These are phyloP conservation scores for Drosophila pegasa DNA, from an alignment of 2,888 invertebrate genomes.

Conservation along the genomic window DNA sequence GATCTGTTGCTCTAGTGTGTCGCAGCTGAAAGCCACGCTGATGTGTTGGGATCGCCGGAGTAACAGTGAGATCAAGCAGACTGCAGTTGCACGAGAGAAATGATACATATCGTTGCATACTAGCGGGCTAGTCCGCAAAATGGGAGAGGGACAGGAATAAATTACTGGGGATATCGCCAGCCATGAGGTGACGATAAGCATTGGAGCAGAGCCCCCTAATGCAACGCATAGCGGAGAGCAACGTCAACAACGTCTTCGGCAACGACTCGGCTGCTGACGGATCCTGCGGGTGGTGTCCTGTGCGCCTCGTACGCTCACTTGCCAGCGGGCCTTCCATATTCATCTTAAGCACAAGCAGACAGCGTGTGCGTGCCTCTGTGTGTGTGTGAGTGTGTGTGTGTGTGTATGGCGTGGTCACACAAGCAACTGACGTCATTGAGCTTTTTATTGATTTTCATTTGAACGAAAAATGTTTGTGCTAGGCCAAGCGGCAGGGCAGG, in stretches of 20 bases:
- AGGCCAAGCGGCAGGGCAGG: constrained; percentile 18
- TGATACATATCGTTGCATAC: too few relatives aligned
- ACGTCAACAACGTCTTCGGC: neutral
- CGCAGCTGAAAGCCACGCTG: too few relatives aligned
- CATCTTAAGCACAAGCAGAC: constrained; percentile 45
- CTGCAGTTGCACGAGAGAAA: too few relatives aligned
- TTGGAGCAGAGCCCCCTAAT: too few relatives aligned
- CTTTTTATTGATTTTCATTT: constrained; percentile 82
- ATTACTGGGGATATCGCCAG: too few relatives aligned
- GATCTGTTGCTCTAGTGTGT: too few relatives aligned
- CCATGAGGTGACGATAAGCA: too few relatives aligned
- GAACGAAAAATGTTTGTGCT: constrained; percentile 47
- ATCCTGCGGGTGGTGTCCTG: constrained; percentile 47
- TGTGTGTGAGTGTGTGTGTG: constrained; percentile 27
- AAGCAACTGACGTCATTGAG: constrained; percentile 82
- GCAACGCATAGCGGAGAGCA: too few relatives aligned
- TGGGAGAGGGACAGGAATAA: too few relatives aligned
- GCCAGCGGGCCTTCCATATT: constrained; percentile 30
- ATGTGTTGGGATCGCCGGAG: too few relatives aligned
- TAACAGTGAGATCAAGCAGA: too few relatives aligned
- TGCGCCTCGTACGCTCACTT: constrained; percentile 41
- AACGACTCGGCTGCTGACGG: constrained; percentile 25
- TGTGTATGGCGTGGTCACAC: constrained; percentile 39
- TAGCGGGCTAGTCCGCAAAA: too few relatives aligned
- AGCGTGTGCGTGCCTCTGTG: constrained; percentile 6